A percentile compares a stretch with the other conserved stretches of the same genome.
Conservation (phyloP, 2,888 invertebrate genomes). For the Axea sp. region DNA sequence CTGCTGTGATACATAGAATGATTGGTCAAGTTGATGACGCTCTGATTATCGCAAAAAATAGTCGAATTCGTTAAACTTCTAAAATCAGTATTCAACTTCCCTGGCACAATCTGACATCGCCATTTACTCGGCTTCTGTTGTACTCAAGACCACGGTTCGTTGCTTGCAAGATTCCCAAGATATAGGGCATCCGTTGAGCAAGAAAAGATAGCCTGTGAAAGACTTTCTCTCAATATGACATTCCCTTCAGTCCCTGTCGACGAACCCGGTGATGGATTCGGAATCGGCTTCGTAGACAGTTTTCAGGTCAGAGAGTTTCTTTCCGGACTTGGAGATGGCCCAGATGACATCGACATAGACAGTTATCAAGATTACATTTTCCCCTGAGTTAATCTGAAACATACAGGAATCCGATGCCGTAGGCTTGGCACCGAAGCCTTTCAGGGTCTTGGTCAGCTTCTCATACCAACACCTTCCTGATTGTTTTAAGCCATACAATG, state of each 20-base stretch:
- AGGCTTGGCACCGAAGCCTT: slow-evolving; percentile 13
- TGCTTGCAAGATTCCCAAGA: slow-evolving; percentile 48
- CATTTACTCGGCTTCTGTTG: slow-evolving; percentile 37
- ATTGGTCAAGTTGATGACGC: slow-evolving; percentile 17
- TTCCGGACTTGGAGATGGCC: slow-evolving; percentile 26
- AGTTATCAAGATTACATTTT: slow-evolving; percentile 26
- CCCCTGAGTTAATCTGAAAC: slow-evolving; percentile 16
- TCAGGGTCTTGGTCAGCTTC: slow-evolving; percentile 22
- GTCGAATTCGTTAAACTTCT: background rate
- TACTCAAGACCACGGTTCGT: slow-evolving; percentile 27
- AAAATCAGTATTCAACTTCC: slow-evolving; percentile 25
- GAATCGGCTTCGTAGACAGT: background rate
- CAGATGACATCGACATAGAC: slow-evolving; percentile 22
- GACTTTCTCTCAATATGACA: background rate
- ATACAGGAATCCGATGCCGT: slow-evolving; percentile 55
- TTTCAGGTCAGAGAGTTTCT: slow-evolving; percentile 28
- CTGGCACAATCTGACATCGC: slow-evolving; percentile 20
- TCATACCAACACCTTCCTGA: slow-evolving; percentile 49
- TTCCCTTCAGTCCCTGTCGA: background rate
- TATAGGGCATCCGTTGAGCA: slow-evolving; percentile 16
- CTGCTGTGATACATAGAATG: slow-evolving; percentile 20
- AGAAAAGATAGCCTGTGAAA: slow-evolving; percentile 22
- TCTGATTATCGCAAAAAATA: slow-evolving; percentile 30
- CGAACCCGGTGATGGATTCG: background rate
- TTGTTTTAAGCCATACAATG: slow-evolving; percentile 57